Evolutionary conservation across 2,113 vertebrate species (phyloP).

Genomic region (Motacilla alba): DNA sequence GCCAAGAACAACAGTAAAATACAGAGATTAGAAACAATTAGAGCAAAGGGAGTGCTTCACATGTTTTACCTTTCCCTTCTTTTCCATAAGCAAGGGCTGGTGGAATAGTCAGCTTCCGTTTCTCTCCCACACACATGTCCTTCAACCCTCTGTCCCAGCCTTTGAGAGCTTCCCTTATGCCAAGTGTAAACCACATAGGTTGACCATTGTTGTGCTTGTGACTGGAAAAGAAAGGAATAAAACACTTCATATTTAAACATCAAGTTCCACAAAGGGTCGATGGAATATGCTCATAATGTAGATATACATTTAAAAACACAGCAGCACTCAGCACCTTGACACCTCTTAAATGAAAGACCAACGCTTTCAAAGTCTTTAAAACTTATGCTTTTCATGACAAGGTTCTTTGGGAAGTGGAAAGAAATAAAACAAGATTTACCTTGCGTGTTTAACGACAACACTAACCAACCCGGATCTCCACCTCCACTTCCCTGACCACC

Average conservation of each 20-base stretch:
- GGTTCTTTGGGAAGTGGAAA: neutral
- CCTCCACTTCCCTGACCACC: neutral
- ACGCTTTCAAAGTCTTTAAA: neutral
- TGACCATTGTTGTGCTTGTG: constrained; percentile 85
- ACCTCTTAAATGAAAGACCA: neutral
- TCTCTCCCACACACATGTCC: constrained; percentile 92
- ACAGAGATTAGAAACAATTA: neutral
- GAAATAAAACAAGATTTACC: neutral
- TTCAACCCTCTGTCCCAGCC: constrained; percentile 94
- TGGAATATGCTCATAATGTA: neutral
- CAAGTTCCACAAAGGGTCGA: neutral
- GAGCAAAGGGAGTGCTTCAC: neutral
- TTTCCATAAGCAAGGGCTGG: constrained; percentile 91
- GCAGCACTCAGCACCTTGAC: neutral
- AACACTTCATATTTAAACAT: neutral
- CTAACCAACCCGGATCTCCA: neutral
- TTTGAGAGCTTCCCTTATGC: constrained; percentile 85
- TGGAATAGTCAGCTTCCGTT: constrained; percentile 87
- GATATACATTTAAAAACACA: neutral
- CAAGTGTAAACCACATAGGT: constrained; percentile 95
- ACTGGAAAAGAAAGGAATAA: constrained; percentile 65
- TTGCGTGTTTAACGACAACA: neutral
- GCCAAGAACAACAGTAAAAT: neutral
- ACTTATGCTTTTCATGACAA: neutral
- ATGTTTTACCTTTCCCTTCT: constrained; percentile 89